Percentiles rank a stretch among this genome's conserved stretches.
Evolutionary conservation across 2,888 invertebrate genomes (phyloP).

Genomic region (Phasia obesa): DNA sequence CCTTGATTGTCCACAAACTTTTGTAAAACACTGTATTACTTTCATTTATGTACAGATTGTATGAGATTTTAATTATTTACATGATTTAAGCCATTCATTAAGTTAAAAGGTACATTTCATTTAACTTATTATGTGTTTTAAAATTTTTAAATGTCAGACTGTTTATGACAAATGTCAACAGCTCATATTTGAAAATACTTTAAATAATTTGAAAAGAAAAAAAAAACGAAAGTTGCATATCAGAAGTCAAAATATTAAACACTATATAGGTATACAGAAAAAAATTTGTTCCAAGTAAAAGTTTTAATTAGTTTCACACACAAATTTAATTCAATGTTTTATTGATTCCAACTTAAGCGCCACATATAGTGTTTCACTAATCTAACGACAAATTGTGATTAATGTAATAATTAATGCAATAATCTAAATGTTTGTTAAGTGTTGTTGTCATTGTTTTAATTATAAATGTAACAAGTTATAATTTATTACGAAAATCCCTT

Average conservation of each 20-base stretch:
- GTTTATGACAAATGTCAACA: constrained; percentile 36
- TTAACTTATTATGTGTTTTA: neutral
- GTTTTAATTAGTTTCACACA: neutral
- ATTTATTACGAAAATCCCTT: too few relatives aligned
- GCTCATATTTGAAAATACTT: constrained; percentile 18
- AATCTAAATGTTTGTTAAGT: too few relatives aligned
- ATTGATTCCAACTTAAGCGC: too few relatives aligned
- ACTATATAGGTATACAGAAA: neutral
- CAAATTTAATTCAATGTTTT: neutral
- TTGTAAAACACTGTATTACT: constrained; percentile 20
- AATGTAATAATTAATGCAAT: too few relatives aligned
- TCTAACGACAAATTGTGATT: too few relatives aligned
- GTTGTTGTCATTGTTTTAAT: too few relatives aligned
- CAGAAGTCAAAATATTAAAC: too few relatives aligned
- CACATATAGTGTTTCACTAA: too few relatives aligned
- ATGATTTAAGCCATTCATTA: constrained; percentile 42
- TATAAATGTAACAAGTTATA: too few relatives aligned
- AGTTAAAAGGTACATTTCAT: constrained; percentile 38
- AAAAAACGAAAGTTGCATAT: neutral
- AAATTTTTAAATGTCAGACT: constrained; percentile 32
- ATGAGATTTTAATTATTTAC: constrained; percentile 16
- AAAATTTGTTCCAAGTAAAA: neutral
- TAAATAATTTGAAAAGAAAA: constrained; percentile 12
- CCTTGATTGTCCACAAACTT: neutral
- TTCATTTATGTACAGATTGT: neutral